Evolutionary conservation across 1,140 invertebrate genomes (phyloP).

Genomic region (Meloidogyne hapla): DNA sequence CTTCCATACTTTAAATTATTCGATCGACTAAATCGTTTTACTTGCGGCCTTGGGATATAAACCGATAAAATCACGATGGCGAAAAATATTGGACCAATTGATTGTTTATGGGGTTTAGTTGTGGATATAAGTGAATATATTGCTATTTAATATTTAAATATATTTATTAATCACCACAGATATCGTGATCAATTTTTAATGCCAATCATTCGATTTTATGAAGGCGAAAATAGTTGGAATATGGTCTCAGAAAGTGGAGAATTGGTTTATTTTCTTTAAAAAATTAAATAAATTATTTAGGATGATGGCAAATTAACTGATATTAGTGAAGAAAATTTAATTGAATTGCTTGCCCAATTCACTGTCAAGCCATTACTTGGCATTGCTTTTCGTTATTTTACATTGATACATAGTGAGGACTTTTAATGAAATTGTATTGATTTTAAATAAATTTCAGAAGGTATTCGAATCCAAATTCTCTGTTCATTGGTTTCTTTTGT

Average conservation of each 20-base stretch:
- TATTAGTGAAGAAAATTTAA: slow-evolving; percentile 37
- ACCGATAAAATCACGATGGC: too few species aligned
- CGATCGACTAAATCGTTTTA: too few species aligned
- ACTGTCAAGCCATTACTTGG: slow-evolving; percentile 35
- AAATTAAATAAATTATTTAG: slow-evolving; percentile 11
- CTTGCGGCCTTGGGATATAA: too few species aligned
- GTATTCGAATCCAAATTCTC: slow-evolving; percentile 27
- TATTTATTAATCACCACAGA: slow-evolving; percentile 10
- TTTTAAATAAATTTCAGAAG: slow-evolving; percentile 34
- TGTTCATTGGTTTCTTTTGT: slow-evolving; percentile 45
- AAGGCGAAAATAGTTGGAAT: slow-evolving; percentile 45
- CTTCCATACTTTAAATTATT: too few species aligned
- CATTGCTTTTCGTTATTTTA: slow-evolving; percentile 40
- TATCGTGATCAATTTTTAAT: slow-evolving; percentile 42
- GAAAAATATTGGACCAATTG: too few species aligned
- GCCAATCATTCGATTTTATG: slow-evolving; percentile 37
- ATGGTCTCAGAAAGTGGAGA: slow-evolving; percentile 47
- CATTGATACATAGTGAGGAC: slow-evolving; percentile 42
- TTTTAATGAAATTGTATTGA: not conserved
- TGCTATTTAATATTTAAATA: not conserved
- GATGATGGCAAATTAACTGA: slow-evolving; percentile 36
- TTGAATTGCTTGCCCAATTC: slow-evolving; percentile 40
- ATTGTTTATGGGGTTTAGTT: too few species aligned
- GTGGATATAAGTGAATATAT: too few species aligned
- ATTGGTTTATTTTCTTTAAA: not conserved